Conservation (phyloP, 2,888 invertebrate species). For the Macrostomum cliftonense region DNA sequence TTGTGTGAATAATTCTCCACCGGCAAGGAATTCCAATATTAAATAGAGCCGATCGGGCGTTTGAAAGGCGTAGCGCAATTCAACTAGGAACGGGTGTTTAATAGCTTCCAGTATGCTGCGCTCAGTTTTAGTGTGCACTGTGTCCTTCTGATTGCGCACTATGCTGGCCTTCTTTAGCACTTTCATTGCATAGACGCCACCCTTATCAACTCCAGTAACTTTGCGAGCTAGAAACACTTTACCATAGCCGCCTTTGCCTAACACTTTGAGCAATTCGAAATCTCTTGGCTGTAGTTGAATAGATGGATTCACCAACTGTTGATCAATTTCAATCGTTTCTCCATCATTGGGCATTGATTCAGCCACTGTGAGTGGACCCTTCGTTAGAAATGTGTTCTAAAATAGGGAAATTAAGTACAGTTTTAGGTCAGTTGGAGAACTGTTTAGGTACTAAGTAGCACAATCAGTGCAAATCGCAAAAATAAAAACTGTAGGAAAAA, state of each 20-base stretch:
- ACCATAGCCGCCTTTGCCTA: conserved; percentile 93
- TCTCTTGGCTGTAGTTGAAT: conserved; percentile 43
- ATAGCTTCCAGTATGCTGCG: conserved; percentile 96
- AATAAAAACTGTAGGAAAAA: too few relatives aligned
- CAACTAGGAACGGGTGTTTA: conserved; percentile 96
- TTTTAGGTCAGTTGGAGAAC: too few relatives aligned
- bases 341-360: too few relatives aligned
- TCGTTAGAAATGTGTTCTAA: too few relatives aligned
- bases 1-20: conserved; percentile 97
- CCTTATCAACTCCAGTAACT: conserved; percentile 68
- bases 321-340: too few relatives aligned
- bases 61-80: conserved; percentile 97
- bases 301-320: too few relatives aligned
- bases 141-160: conserved; percentile 95
- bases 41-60: conserved; percentile 95
- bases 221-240: conserved; percentile 65
- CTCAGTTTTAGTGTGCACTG: conserved; percentile 97
- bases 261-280: conserved; percentile 79
- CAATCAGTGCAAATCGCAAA: too few relatives aligned
- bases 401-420: too few relatives aligned
- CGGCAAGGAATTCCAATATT: conserved; percentile 93
- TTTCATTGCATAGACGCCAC: conserved; percentile 97
- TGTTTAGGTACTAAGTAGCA: too few relatives aligned
- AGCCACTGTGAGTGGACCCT: too few relatives aligned
- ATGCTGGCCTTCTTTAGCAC: conserved; percentile 76